Evolutionary conservation across 2,888 invertebrate species (phyloP), one percentile per base, ranked within the genome.

Genomic region (Megamerina dolium): DNA sequence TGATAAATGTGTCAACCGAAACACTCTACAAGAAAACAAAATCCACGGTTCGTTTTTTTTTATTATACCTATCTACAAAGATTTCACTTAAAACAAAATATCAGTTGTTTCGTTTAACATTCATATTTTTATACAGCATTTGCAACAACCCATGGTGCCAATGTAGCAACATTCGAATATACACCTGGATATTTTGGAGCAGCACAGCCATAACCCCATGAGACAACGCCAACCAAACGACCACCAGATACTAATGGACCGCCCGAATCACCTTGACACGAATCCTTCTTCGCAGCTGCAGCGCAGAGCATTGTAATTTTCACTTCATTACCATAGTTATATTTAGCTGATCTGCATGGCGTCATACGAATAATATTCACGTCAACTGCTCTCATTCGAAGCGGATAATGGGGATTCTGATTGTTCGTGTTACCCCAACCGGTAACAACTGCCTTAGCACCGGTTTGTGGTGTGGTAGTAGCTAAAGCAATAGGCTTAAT

Each of bases 361-460:
- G 53, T 37, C 2, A 70, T 61, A 51, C 62, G 71, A 2, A 77
- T 69, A 32, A 57, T 55, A 1, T 45, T 49, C 54, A 75, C 74
- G 0, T 73, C 66, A 1, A 79, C 68, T n/a, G 66, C 41, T 1
- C 72, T 75, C 38, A 66, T 71, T 57, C 75, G 74, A 3, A 59
- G 32, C 12, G 53, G 35, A 5, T 43, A 46, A 9, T 61, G 54
- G 5, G 49, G 49, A 0, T 45, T 29, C 14, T 64, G 68, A 5
- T 56, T 59, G 36, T 51, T 43, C 54, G 13, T 21, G 16, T 51
- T 48, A 20, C 61, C 62, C 60, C 59, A 61, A 3, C 60, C 61
- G 16, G 57, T 38, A 19, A 58, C 54, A 2, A 39, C 14, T 21
- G 59, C 60, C 16, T 36, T 4, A 16, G 54, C 48, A 30, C 53